These are phyloP conservation scores for Ibidorhyncha struthersii DNA, from an alignment of 2,113 vertebrate genomes.

Conservation along the genomic window DNA sequence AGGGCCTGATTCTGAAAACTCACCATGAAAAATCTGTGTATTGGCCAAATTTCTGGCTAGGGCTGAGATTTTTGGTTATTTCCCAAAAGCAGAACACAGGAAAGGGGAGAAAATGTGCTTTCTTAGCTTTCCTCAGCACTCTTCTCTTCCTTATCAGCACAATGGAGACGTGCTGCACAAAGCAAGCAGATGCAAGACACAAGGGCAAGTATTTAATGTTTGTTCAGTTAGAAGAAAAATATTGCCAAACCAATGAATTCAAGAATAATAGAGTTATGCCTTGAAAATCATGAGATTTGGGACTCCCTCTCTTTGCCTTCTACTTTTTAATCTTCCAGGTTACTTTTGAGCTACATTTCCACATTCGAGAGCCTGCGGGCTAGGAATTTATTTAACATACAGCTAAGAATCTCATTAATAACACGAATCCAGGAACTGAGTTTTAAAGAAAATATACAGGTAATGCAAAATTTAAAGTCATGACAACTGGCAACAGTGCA, in stretches of 20 bases:
- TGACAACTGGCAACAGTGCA: not conserved
- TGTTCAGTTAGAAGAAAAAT: conserved; percentile 23
- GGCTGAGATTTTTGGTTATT: not conserved
- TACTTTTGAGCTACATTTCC: not conserved
- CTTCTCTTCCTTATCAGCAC: not conserved
- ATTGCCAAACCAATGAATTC: not conserved
- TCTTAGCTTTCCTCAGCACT: not conserved
- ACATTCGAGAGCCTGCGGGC: not conserved
- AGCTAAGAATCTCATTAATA: conserved; percentile 30
- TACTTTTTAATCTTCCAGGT: conserved; percentile 1
- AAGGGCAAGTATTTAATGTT: not conserved
- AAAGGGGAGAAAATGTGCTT: not conserved
- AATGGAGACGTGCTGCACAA: not conserved
- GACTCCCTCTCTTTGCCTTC: not conserved
- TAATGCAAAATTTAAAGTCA: not conserved
- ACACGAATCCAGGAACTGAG: not conserved
- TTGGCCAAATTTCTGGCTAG: not conserved
- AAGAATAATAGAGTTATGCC: not conserved
- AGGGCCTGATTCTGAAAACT: not conserved
- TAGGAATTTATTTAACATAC: conserved; percentile 21
- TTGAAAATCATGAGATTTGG: not conserved
- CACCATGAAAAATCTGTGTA: not conserved
- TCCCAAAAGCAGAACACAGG: not conserved
- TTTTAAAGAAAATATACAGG: conserved; percentile 29
- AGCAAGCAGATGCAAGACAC: not conserved